Evolutionary conservation across 2,113 vertebrate species (phyloP), one percentile per base, ranked within the genome.

Genomic region (Pachycephala philippinensis): DNA sequence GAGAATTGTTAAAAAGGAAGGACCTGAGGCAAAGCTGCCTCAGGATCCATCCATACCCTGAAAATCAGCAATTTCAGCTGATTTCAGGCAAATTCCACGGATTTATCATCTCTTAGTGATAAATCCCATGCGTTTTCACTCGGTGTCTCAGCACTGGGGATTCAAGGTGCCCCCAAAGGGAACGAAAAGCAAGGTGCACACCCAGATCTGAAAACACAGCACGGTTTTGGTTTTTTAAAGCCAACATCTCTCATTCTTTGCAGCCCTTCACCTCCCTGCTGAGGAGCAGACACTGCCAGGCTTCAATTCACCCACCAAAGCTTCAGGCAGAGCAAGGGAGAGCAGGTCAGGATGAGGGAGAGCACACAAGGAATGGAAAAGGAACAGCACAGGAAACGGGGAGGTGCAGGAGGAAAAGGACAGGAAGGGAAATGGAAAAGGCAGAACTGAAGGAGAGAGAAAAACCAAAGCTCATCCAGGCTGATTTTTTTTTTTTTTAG

Each of bases 261-360:
- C 81, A 83, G 78, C 59, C 47, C 64, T 65, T 91, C 87, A 70
- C 66, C 75, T 88, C 70, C 2, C 59, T 45, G 45, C 24, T 77
- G 84, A 83, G 87, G 54, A 72, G 61, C 79, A 44, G 69, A 24
- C 26, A 30, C 61, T 1, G 22, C 64, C 79, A 93, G 87, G 40
- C 68, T 93, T 64, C 63, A 71, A 17, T 78, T 45, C 68, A 45
- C 57, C 66, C 65, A 8, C 15, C 5, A 37, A 57, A 60, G 75
- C 89, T 93, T 84, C 42, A 60, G 97, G 91, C 93, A 93, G 31
- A 47, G 47, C 27, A 26, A 65, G 84, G 17, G 35, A 81, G 93
- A 87, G 6, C 33, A 65, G 95, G 68, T 71, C 90, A 93, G 81
- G 53, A 66, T 50, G 6, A 24, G n/a, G 63, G 52, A 35, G 50